Conservation (phyloP, 2,797 vertebrate species). For the Hippocampus kuda region DNA sequence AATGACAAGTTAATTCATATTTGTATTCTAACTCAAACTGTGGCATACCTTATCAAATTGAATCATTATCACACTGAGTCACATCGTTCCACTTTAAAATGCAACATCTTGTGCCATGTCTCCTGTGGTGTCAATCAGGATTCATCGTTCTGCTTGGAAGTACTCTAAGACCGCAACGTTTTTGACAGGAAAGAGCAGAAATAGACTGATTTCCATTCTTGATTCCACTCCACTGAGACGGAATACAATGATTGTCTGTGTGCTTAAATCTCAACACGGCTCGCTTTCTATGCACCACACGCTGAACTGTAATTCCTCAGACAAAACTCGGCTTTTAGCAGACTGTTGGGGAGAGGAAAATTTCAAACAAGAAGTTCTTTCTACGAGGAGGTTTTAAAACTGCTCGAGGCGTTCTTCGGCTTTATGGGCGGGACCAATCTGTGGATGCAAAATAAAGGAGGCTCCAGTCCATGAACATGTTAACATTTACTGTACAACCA, state of each 20-base stretch:
- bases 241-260: conserved; percentile 61
- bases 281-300: conserved; percentile 11
- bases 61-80: too few relatives aligned
- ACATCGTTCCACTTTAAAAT: too few relatives aligned
- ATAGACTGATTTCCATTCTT: conserved; percentile 10
- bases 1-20: too few relatives aligned
- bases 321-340: conserved; percentile 11
- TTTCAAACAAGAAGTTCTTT: conserved; percentile 58
- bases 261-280: conserved; percentile 42
- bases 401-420: conserved; percentile 37
- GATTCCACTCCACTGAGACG: conserved; percentile 24
- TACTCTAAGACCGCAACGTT: background rate
- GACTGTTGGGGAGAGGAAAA: conserved; percentile 30
- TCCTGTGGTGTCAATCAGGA: background rate
- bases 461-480: conserved; percentile 8
- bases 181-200: background rate
- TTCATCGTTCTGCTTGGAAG: background rate
- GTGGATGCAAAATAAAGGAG: conserved; percentile 19
- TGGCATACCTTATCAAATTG: too few relatives aligned
- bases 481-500: background rate
- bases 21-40: too few relatives aligned
- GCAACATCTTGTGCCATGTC: too few relatives aligned
- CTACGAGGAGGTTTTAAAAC: conserved; percentile 35
- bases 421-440: conserved; percentile 33
- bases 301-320: conserved; percentile 28